These are phyloP conservation scores for Gonioctena quinquepunctata DNA, from an alignment of 1,140 invertebrate species.

Conservation along the genomic window DNA sequence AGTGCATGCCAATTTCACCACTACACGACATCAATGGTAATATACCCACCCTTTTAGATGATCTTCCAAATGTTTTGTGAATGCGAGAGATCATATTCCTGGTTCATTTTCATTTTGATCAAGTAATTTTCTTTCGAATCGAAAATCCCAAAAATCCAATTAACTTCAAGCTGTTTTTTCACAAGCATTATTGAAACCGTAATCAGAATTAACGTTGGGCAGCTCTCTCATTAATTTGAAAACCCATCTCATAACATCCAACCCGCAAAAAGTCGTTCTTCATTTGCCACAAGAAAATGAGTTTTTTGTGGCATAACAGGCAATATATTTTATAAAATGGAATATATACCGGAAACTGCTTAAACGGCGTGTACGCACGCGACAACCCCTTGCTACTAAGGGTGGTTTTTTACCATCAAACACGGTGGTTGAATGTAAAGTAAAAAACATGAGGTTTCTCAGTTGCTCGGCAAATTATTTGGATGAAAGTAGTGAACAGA, in stretches of 20 bases:
- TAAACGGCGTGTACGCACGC: constrained; percentile 15
- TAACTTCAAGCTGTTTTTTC: background rate
- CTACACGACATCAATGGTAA: no score
- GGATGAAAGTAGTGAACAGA: no score
- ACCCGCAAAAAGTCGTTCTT: background rate
- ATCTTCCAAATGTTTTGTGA: no score
- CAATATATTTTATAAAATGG: constrained; percentile 19
- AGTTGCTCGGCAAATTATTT: no score
- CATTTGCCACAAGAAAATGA: constrained; percentile 4
- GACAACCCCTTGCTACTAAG: constrained; percentile 9
- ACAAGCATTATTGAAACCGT: background rate
- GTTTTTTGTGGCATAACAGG: constrained; percentile 15
- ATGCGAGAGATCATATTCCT: no score
- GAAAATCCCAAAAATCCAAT: background rate
- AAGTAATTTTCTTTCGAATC: no score
- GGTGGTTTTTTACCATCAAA: background rate
- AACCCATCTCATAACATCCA: background rate
- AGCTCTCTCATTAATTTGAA: background rate
- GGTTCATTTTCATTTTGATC: no score
- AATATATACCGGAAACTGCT: constrained; percentile 15
- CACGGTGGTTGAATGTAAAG: background rate
- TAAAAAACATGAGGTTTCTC: no score
- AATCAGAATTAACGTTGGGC: background rate
- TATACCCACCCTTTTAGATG: no score
- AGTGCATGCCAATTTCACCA: no score